phyloP scores from a whole-genome alignment of 2,113 vertebrate species.

The Martes martes region DNA sequence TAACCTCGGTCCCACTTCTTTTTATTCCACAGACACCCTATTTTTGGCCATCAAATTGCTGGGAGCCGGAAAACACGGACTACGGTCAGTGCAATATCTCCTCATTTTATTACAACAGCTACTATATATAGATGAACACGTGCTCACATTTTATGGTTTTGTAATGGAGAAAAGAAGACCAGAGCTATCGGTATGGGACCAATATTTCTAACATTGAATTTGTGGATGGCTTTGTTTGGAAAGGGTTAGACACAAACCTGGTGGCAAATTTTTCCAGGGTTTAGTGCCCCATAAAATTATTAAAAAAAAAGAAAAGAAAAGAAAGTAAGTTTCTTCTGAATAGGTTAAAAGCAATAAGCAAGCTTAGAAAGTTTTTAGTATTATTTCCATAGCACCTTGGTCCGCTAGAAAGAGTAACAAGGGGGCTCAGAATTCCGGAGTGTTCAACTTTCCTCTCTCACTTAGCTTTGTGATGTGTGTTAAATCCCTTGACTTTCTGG shows the following conservation, averaged over 20 bases:
- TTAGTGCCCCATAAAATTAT: not conserved
- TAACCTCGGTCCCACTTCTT: constrained; percentile 75
- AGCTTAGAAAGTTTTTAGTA: not conserved
- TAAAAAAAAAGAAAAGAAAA: not conserved
- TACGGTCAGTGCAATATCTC: constrained; percentile 89
- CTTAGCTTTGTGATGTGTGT: not conserved
- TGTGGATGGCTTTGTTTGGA: not conserved
- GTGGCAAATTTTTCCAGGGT: not conserved
- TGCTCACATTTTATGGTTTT: not conserved
- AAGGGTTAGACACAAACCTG: not conserved
- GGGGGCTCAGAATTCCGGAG: not conserved
- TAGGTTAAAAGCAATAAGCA: not conserved
- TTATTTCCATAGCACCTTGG: not conserved
- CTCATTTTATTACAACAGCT: constrained; percentile 45
- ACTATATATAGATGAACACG: constrained; percentile 34
- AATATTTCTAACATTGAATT: not conserved
- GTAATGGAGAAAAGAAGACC: not conserved
- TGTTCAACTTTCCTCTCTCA: not conserved
- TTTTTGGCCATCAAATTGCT: constrained; percentile 99
- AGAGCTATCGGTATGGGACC: not conserved
- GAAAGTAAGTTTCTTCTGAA: not conserved
- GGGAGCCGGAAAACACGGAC: constrained; percentile 99
- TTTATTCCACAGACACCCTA: constrained; percentile 91
- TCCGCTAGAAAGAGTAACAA: not conserved
- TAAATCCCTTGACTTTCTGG: not conserved